Percentiles rank a stretch among this genome's conserved stretches.
Conservation (phyloP, 2,797 vertebrate genomes). For the Enteromius argenteus region DNA sequence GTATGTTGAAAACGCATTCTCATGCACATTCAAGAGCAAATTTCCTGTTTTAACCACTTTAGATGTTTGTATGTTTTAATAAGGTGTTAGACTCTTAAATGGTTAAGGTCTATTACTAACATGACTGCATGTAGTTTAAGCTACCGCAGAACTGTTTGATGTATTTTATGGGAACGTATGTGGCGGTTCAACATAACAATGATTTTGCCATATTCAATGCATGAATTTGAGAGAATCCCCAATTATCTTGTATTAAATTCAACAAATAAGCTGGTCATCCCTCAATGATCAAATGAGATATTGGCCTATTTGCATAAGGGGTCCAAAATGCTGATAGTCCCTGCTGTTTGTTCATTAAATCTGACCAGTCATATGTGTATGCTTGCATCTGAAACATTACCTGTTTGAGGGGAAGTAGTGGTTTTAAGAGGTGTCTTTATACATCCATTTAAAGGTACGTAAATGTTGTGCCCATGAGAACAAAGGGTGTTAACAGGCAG, state of each 20-base stretch:
- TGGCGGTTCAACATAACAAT: slow-evolving; percentile 56
- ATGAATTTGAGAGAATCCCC: slow-evolving; percentile 22
- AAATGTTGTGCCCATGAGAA: slow-evolving; percentile 36
- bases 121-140: slow-evolving; percentile 58
- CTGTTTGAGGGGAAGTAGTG: slow-evolving; percentile 56
- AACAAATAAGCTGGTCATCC: not conserved
- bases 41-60: slow-evolving; percentile 32
- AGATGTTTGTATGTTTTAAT: slow-evolving; percentile 60
- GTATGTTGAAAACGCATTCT: slow-evolving; percentile 5
- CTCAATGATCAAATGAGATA: slow-evolving; percentile 1
- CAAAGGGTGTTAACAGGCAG: slow-evolving; percentile 36
- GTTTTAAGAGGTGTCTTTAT: slow-evolving; percentile 75
- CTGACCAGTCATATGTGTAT: slow-evolving; percentile 64
- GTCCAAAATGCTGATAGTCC: slow-evolving; percentile 33
- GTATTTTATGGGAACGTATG: slow-evolving; percentile 72
- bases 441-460: slow-evolving; percentile 41
- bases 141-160: slow-evolving; percentile 66
- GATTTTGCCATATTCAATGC: slow-evolving; percentile 6
- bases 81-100: slow-evolving; percentile 66
- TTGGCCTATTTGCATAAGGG: not conserved
- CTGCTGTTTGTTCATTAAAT: slow-evolving; percentile 67
- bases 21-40: slow-evolving; percentile 14
- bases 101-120: slow-evolving; percentile 46
- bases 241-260: not conserved
- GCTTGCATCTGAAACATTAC: slow-evolving; percentile 68